phyloP scores from a whole-genome alignment of 2,888 invertebrate species.

The Oscheius sp. region DNA sequence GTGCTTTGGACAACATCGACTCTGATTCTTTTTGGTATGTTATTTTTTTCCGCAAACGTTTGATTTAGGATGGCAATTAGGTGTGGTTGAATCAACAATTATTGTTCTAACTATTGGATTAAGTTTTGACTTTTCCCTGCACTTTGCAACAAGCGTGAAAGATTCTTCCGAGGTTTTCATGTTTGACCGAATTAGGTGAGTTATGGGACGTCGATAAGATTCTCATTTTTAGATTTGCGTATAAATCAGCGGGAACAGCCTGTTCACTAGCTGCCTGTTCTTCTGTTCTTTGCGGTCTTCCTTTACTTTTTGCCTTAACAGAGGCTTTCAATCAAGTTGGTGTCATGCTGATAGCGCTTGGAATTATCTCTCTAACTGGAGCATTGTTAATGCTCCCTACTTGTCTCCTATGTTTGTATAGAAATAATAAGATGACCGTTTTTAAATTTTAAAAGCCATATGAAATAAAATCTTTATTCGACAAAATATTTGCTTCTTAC shows the following conservation, averaged over 20 bases:
- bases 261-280: constrained; percentile 41
- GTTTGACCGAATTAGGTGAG: constrained; percentile 32
- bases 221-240: constrained; percentile 29
- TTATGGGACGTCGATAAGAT: background rate
- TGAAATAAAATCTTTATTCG: background rate
- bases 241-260: constrained; percentile 44
- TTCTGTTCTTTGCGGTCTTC: constrained; percentile 41
- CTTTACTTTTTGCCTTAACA: constrained; percentile 41
- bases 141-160: constrained; percentile 48
- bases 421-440: background rate
- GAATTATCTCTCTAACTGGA: constrained; percentile 39
- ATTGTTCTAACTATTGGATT: constrained; percentile 66
- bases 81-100: constrained; percentile 69
- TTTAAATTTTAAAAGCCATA: background rate
- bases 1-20: constrained; percentile 45
- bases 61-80: constrained; percentile 63
- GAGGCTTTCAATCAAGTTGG: constrained; percentile 49
- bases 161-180: constrained; percentile 19
- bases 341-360: constrained; percentile 45
- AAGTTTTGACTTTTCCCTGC: constrained; percentile 68
- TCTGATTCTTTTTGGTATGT: constrained; percentile 40
- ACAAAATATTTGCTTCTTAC: constrained; percentile 18
- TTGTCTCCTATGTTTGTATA: constrained; percentile 7
- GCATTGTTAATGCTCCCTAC: constrained; percentile 41
- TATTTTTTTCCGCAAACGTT: background rate